Conservation (phyloP, 1,140 invertebrate species). For the Drosophila santomea region DNA sequence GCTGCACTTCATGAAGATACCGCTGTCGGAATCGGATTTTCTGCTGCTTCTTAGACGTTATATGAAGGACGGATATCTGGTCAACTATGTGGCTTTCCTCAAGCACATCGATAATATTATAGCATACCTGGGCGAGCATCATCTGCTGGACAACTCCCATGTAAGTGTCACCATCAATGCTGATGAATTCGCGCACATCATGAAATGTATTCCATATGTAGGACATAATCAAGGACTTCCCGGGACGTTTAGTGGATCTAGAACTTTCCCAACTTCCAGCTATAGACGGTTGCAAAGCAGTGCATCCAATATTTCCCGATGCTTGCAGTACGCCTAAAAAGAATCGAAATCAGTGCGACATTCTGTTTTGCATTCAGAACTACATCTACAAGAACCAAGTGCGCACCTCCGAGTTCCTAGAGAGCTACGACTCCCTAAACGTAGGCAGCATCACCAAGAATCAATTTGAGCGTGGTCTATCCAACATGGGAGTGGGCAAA, state of each 20-base stretch:
- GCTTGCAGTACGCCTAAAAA: slow-evolving; percentile 65
- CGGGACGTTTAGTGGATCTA: slow-evolving; percentile 88
- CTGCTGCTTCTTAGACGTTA: slow-evolving; percentile 89
- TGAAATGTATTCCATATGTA: slow-evolving; percentile 40
- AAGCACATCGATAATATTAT: slow-evolving; percentile 87
- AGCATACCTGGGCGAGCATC: slow-evolving; percentile 60
- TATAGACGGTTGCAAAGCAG: slow-evolving; percentile 85
- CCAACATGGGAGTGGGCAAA: slow-evolving; percentile 87
- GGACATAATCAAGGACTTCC: slow-evolving; percentile 86
- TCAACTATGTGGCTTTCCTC: slow-evolving; percentile 90
- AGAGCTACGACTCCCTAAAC: slow-evolving; percentile 87
- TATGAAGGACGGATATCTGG: slow-evolving; percentile 88
- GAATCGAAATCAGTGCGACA: slow-evolving; percentile 68
- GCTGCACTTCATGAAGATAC: slow-evolving; percentile 88
- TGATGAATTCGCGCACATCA: neutral
- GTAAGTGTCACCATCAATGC: slow-evolving; percentile 25
- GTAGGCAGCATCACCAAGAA: slow-evolving; percentile 87
- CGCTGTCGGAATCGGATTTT: slow-evolving; percentile 88
- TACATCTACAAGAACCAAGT: slow-evolving; percentile 87
- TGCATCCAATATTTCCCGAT: slow-evolving; percentile 66
- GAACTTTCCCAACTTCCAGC: slow-evolving; percentile 88
- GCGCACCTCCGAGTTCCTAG: slow-evolving; percentile 87
- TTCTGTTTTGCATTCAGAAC: slow-evolving; percentile 72
- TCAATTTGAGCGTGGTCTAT: slow-evolving; percentile 88
- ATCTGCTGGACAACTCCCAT: slow-evolving; percentile 61